A percentile compares a stretch with the other conserved stretches of the same genome.
phyloP scores from a whole-genome alignment of 2,888 invertebrate species.

The Seladonia tumulorum region DNA sequence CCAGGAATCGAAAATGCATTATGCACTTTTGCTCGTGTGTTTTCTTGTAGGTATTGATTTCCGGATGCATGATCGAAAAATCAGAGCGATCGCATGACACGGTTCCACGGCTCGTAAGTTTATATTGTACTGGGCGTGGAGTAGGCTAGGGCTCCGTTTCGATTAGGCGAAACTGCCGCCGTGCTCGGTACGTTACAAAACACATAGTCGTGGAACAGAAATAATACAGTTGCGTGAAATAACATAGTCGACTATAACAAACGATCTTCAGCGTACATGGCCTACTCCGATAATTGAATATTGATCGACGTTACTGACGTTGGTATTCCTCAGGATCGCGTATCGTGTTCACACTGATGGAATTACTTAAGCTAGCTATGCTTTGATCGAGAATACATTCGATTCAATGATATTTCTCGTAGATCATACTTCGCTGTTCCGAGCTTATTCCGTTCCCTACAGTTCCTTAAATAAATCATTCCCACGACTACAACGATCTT shows the following conservation, averaged over 20 bases:
- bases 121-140: neutral
- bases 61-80: neutral
- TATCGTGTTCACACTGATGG: conserved; percentile 17
- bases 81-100: neutral
- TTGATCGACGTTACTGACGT: conserved; percentile 39
- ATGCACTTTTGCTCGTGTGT: too few species aligned
- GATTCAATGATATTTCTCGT: neutral
- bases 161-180: conserved; percentile 34
- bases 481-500: neutral
- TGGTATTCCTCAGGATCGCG: conserved; percentile 28
- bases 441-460: neutral
- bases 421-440: neutral
- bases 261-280: conserved; percentile 29
- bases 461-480: neutral
- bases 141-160: conserved; percentile 13
- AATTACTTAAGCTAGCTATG: conserved; percentile 13
- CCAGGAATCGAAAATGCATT: too few species aligned
- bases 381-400: conserved; percentile 17
- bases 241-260: conserved; percentile 34
- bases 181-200: neutral
- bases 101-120: neutral
- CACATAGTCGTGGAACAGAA: conserved; percentile 1
- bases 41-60: too few species aligned
- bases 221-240: conserved; percentile 45
- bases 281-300: conserved; percentile 50